Evolutionary conservation across 1,140 invertebrate species (phyloP), one percentile per base, ranked within the genome.

Genomic region (Danaus plexippus): DNA sequence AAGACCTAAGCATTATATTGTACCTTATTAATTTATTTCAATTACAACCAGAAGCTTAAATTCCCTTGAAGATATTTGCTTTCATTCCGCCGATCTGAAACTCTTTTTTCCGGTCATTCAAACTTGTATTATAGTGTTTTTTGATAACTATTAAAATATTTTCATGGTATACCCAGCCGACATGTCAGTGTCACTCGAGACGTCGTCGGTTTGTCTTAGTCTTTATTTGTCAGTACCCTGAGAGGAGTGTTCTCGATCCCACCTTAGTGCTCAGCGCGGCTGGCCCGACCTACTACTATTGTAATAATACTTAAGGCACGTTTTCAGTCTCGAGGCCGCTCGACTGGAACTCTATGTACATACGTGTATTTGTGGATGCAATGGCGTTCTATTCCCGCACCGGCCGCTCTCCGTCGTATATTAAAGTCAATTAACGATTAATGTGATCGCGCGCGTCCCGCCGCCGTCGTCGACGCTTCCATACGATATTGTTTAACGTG

Each of bases 321-420:
- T 71, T 57, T 71, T 63, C 67, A 76, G 77, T 75, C 69, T 56
- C 65, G 57, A 66, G 67, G 57, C 62, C 61, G 59, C 69, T 67
- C 59, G 74, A 77, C 77, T 79, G 75, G 71, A 75, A 66, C 22
- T 66, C 62, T 67, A 72, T 68, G 73, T 74, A 78, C 67, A 73
- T 83, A 78, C 71, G 70, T 80, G 63, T 84, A 73, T 73, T 76
- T 78, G 81, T 86, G 81, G 83, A 85, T 86, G 83, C 80, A 69
- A 78, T 83, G 80, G 66, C 80, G 81, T 76, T 70, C 64, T 61
- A 58, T 56, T 43, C 61, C 75, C 80, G 80, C 78, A 77, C 65
- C 75, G 80, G 61, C 75, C 73, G 77, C 67, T 72, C 59, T 70
- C 76, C 72, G 65, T 57, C 62, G 48, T 57, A 64, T 65, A 66